Conservation (phyloP, 2,113 vertebrate genomes). For the Oxygymnocypris stewartii region DNA sequence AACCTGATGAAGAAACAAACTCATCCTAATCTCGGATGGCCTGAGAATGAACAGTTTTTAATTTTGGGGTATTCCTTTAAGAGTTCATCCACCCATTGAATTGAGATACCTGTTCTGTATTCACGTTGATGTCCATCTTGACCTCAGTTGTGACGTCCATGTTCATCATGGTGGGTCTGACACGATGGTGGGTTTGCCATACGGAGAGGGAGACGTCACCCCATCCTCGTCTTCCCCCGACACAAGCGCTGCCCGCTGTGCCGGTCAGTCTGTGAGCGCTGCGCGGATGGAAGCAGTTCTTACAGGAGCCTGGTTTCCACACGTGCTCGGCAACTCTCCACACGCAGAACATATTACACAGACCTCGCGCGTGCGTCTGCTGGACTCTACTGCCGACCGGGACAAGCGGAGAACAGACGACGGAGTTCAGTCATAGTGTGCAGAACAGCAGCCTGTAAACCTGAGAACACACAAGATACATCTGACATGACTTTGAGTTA, state of each 20-base stretch:
- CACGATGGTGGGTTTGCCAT: constrained; percentile 95
- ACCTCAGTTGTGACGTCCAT: constrained; percentile 75
- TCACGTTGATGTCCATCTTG: constrained; percentile 79
- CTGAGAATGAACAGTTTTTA: too few relatives aligned
- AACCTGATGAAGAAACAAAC: too few relatives aligned
- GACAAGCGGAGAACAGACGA: background rate
- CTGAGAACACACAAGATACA: background rate
- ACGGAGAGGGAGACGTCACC: constrained; percentile 74
- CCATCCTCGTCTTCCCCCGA: constrained; percentile 77
- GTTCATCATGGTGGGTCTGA: constrained; percentile 95
- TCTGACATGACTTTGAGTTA: background rate
- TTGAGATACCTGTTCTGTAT: constrained; percentile 73
- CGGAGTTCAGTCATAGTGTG: background rate
- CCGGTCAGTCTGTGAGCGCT: constrained; percentile 80
- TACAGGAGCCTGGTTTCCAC: constrained; percentile 97
- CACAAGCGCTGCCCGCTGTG: constrained; percentile 50
- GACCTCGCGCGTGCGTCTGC: background rate
- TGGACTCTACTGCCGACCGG: background rate
- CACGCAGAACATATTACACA: constrained; percentile 92
- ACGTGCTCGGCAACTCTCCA: constrained; percentile 95
- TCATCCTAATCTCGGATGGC: too few relatives aligned
- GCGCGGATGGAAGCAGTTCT: constrained; percentile 94
- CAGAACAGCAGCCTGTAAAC: background rate
- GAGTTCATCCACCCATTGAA: too few relatives aligned
- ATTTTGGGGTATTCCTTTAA: too few relatives aligned